Evolutionary conservation across 2,113 vertebrate species (phyloP).

Genomic region (Ptilonorhynchus violaceus): DNA sequence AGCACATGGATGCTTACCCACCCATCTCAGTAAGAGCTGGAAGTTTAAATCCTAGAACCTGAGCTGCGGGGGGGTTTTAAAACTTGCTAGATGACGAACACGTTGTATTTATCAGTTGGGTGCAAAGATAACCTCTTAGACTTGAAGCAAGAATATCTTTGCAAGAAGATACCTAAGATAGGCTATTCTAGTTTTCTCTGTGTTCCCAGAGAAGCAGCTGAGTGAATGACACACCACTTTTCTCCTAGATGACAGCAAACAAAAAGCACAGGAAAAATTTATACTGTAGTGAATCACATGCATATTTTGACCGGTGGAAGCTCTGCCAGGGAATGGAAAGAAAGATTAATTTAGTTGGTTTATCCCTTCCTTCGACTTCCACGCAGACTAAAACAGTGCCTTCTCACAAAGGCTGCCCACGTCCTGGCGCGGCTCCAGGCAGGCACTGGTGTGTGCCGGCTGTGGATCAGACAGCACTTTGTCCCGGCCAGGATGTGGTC

Average conservation of each 20-base stretch:
- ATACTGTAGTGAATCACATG: conserved; percentile 53
- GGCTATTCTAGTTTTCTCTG: neutral
- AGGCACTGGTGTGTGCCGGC: conserved; percentile 50
- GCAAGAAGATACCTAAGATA: neutral
- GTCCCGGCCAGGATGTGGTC: conserved; percentile 69
- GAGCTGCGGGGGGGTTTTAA: neutral
- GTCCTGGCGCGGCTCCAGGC: conserved; percentile 58
- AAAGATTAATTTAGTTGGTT: conserved; percentile 62
- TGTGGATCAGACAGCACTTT: conserved; percentile 67
- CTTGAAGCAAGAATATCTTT: neutral
- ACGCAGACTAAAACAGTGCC: conserved; percentile 56
- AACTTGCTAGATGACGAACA: neutral
- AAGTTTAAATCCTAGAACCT: neutral
- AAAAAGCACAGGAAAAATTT: conserved; percentile 44
- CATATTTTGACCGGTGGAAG: conserved; percentile 53
- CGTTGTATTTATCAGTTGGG: neutral
- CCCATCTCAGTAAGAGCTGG: neutral
- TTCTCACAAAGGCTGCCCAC: conserved; percentile 62
- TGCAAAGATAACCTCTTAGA: neutral
- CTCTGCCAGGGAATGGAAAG: conserved; percentile 58
- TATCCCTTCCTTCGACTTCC: conserved; percentile 64
- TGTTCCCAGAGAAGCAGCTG: neutral
- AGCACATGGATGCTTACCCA: neutral
- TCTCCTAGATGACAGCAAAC: conserved; percentile 35
- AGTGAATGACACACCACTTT: neutral